Evolutionary conservation across 1,140 invertebrate species (phyloP).

Genomic region (Platyscapa corneri): DNA sequence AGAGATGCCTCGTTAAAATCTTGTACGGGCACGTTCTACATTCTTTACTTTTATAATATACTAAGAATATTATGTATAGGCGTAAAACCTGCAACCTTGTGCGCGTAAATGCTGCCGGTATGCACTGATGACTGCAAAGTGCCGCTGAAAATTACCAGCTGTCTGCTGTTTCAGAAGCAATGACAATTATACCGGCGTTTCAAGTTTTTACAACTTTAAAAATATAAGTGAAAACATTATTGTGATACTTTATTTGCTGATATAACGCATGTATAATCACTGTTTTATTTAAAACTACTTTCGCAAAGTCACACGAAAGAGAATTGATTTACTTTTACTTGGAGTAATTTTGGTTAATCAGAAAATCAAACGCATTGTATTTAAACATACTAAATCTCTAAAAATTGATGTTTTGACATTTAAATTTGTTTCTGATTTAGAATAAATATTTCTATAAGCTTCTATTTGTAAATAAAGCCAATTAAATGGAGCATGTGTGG

Average conservation of each 20-base stretch:
- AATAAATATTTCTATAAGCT: not conserved
- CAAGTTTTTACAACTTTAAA: slow-evolving; percentile 14
- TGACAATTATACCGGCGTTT: slow-evolving; percentile 34
- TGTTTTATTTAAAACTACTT: slow-evolving; percentile 1
- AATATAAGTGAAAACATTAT: slow-evolving; percentile 29
- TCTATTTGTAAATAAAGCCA: not conserved
- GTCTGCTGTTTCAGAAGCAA: slow-evolving; percentile 9
- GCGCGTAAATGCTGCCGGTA: slow-evolving; percentile 1
- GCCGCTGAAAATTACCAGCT: slow-evolving; percentile 29
- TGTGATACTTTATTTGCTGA: slow-evolving; percentile 29
- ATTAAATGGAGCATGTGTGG: not conserved
- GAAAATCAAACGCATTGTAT: not conserved
- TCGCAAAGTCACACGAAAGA: not conserved
- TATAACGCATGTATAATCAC: not conserved
- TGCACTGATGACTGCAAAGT: slow-evolving; percentile 39
- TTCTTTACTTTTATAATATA: not conserved
- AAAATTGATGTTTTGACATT: not conserved
- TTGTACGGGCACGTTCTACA: slow-evolving; percentile 9
- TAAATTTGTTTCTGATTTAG: not conserved
- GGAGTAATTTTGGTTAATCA: not conserved
- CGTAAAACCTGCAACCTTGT: slow-evolving; percentile 23
- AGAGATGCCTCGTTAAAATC: slow-evolving; percentile 24
- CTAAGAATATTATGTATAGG: slow-evolving; percentile 37
- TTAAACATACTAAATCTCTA: not conserved
- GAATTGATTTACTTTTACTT: not conserved